Base-by-base conservation (phyloP, 1,140 invertebrate species). In the Coboldia fuscipes region DNA sequence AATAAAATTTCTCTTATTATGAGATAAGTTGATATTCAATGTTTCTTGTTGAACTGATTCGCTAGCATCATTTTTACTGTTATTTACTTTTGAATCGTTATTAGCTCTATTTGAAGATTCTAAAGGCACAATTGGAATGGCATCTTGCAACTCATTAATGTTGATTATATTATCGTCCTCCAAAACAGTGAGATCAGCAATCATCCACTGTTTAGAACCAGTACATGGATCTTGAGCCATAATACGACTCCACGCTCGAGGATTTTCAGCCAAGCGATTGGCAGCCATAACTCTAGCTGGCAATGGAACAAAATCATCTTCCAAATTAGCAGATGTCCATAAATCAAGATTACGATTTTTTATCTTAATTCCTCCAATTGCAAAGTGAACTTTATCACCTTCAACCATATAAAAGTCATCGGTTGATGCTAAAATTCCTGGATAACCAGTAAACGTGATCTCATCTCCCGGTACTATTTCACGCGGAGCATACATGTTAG, bases 121-220 rank as follows among this genome's bases (percentile, higher is more conserved):
- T 31, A 4, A n/a, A 15, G 24, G 12, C 12, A 10, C 16, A 36
- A 27, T 16, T 32, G 34, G 17, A 14, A 20, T 54, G 45, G 0
- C 50, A 35, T 34, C 44, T 39, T 13, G 43, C 43, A 39, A 42
- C 45, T n/a, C n/a, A n/a, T n/a, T n/a, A n/a, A n/a, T n/a, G n/a
- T n/a, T n/a, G n/a, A n/a, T n/a, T n/a, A n/a, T n/a, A n/a, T n/a
- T n/a, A n/a, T n/a, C n/a, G n/a, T n/a, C n/a, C n/a, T n/a, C n/a
- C n/a, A n/a, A n/a, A n/a, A n/a, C n/a, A n/a, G n/a, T n/a, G n/a
- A 61, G 75, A 54, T 90, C 76, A 0, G 88, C 60, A 7, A 80
- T 58, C 38, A 88, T 69, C 86, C 86, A 96, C 49, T 93, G 82
- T 42, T 88, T 84, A 46, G 77, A 80, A 35, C 83, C 80, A 19